Base-by-base conservation (phyloP, 2,888 invertebrate species). In the Rhingia campestris region DNA sequence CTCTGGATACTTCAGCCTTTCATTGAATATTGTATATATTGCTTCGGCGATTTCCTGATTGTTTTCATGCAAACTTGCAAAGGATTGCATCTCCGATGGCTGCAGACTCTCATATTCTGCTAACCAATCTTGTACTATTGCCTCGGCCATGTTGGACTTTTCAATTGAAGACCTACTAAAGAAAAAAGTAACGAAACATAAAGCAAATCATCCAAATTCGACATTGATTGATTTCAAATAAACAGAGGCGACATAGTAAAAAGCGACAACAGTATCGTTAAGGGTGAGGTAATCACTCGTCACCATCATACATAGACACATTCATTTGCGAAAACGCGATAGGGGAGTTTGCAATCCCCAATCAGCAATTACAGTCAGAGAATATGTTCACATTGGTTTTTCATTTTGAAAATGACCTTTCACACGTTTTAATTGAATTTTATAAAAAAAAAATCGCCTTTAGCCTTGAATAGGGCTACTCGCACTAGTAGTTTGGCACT, bases 1-100 rank as follows among this genome's bases (percentile, higher is more conserved):
- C 89, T 92, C 91, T 80, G 90, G 90, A 87, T 93, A 93, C 89
- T 92, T 93, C 86, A 93, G 93, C 80, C 94, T 93, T 89, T 96
- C 96, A 89, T 94, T 95, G 58, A 97, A 92, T 63, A 97, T 93
- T 87, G 94, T 94, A 88, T 96, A 96, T 81, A 97, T 92, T 64
- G 96, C 96, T 88, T 95, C 94, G 86, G 96, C 95, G 85, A 97
- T 95, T 92, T 96, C 96, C 90, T 95, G 95, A 90, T 97, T 96
- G 88, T 95, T 94, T 88, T 95, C 95, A 90, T 96, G 94, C 89
- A 95, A 95, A 37, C 93, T 94, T 43, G 95, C 95, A 92, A 96
- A 97, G 72, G 95, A 95, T 89, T 95, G 94, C 81, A 96, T 92
- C 91, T 97, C 96, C 86, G 94, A 93, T 67, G 95, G 94, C 88